Evolutionary conservation across 2,113 vertebrate species (phyloP), one percentile per base, ranked within the genome.

Genomic region (Lampris incognitus): DNA sequence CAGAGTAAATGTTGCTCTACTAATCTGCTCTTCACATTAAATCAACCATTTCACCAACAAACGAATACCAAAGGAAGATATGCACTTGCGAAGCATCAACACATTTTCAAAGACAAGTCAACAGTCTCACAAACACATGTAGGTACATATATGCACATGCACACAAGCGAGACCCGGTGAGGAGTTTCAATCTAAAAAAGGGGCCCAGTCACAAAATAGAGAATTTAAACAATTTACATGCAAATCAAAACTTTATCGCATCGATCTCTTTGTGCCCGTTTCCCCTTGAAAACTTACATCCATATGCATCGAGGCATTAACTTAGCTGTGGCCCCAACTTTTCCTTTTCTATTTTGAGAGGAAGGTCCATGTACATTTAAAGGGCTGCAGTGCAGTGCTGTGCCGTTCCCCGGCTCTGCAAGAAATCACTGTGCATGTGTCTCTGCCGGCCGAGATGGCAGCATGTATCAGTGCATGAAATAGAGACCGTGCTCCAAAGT

Each of bases 231-330:
- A 93, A 93, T 95, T 95, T 94, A 88, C 93, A 94, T 95, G 93
- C 91, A 94, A 94, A 95, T 94, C 92, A 90, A 90, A 93, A 92
- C 80, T 89, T 91, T 94, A 94, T 93, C 92, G 90, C 87, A 77
- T 80, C 85, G 81, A 88, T 93, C 92, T 92, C 84, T 83, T 86
- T 89, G 81, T 91, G 78, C 84, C 89, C 91, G 79, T 91, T 90
- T 79, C 74, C 75, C 73, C 2, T n/a, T 73, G 24, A 78, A 87
- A 82, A 90, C 92, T 85, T 93, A 91, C 88, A 92, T 92, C 92
- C 83, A 84, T 88, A 92, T 90, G 88, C 88, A 90, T 84, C 87
- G 85, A 91, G 82, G 84, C 89, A 79, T 92, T 93, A 91, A 89
- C 87, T 92, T 91, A 88, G 82, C 78, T 74, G 84, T 61, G 89